Evolutionary conservation across 2,797 vertebrate genomes (phyloP), one percentile per base, ranked within the genome.

Genomic region (Muscicapa comitata): DNA sequence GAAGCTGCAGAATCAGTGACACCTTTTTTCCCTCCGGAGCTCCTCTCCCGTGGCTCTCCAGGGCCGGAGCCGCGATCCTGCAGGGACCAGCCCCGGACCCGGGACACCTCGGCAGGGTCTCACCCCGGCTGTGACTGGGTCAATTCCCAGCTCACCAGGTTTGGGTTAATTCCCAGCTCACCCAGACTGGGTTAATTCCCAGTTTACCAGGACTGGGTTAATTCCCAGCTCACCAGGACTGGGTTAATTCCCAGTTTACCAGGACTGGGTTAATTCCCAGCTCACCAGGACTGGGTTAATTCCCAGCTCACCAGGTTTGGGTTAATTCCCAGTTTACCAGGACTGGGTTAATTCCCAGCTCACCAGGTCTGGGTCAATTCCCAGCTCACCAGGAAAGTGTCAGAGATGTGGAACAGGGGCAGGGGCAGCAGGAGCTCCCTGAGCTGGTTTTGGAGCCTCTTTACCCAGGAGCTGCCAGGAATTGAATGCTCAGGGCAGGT

Each of bases 401-500:
- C 66, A 11, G 11, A 26, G 72, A 17, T 3, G 3, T 9, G 59
- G 59, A 37, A 19, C 29, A 6, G 35, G 61, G 0, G 17, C 47
- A 13, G 62, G 1, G 12, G 12, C 40, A 14, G 35, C 1, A 10
- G 9, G 20, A 21, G 58, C 53, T 28, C 59, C 43, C 4, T 1
- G 15, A 17, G 38, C 6, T 13, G 6, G 3, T 1, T 4, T 26
- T 33, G 48, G 8, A 57, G n/a, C 23, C 37, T 59, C 4, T 0
- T 12, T 4, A 29, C 9, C 11, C 68, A 8, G 51, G 2, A 35
- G 38, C 45, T 29, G 76, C 50, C 4, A 10, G 11, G 43, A 24
- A 3, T 0, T 2, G 2, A 2, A 17, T 3, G 24, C 76, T 31
- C 51, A 3, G 42, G 2, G 24, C 42, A 58, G 47, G n/a, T 48